Percentiles rank a stretch among this genome's conserved stretches.
These are phyloP conservation scores for Somateria mollissima DNA, from an alignment of 2,797 vertebrate genomes.

Conservation along the genomic window DNA sequence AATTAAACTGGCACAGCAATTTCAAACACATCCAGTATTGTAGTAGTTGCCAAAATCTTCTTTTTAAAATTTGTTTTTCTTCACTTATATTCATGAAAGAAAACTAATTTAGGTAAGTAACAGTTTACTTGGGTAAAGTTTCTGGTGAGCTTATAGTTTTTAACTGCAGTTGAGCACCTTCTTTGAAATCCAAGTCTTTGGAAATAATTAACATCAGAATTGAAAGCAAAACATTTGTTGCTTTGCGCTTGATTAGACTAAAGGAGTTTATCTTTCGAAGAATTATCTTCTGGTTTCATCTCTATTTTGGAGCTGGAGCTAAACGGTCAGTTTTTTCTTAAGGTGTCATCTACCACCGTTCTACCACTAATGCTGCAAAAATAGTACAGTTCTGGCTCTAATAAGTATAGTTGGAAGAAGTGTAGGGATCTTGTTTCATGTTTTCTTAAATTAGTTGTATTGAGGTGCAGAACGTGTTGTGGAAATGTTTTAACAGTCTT, in stretches of 20 bases:
- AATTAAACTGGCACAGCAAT: neutral
- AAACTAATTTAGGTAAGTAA: too few species aligned
- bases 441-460: neutral
- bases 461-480: neutral
- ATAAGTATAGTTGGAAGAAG: neutral
- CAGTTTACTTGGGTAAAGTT: neutral
- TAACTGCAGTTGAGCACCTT: neutral
- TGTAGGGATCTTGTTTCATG: neutral
- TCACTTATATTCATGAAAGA: neutral
- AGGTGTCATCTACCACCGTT: neutral
- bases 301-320: neutral
- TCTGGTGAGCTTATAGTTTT: neutral
- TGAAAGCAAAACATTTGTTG: neutral
- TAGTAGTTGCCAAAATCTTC: neutral
- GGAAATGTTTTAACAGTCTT: neutral
- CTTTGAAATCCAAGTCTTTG: neutral
- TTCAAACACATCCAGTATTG: neutral
- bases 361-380: neutral
- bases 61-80: neutral
- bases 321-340: neutral
- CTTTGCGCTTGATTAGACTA: neutral
- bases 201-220: neutral
- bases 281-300: neutral
- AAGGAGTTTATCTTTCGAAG: constrained; percentile 27
- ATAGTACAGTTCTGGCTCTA: neutral